Base-by-base conservation (phyloP, 2,888 invertebrate genomes). In the Luperina testacea region DNA sequence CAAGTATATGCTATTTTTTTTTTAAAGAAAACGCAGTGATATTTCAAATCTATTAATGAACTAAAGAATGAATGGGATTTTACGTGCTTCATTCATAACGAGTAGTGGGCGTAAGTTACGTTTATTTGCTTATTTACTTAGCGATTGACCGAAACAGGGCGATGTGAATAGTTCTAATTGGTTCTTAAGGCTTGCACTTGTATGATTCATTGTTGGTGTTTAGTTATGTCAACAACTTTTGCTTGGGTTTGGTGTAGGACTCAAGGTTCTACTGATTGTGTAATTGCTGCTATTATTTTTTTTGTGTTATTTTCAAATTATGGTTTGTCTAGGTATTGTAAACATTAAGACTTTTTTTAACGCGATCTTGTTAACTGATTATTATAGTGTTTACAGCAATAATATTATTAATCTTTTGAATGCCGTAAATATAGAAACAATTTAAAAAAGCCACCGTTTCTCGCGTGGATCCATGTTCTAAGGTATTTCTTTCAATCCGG, bases 161-260 rank as follows among this genome's bases (percentile, higher is more conserved):
- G 27, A 77, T 76, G 86, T 72, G 59, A 88, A 88, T 87, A 84
- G 81, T 78, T 77, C 81, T 87, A 88, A 88, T 88, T 87, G 81
- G 73, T 80, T 83, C 74, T 77, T 80, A 76, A 86, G 81, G 86
- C 69, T 79, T 81, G 45, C 72, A 85, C 38, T 73, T 69, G 65
- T 59, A 53, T 83, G 85, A 88, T 72, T 85, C 87, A 88, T 72
- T 48, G 17, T 71, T 38, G 27, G 13, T 75, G 65, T 77, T 77
- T 78, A 80, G 73, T 74, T 83, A 79, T 73, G 77, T 75, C 70
- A 84, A 70, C 70, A 68, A 75, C 70, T 77, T 77, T 77, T 78
- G 78, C 71, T 72, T 77, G n/a, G 64, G 45, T 82, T 85, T 82
- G 78, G 77, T 80, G 79, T 82, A 70, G 84, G 78, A 48, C 38